Evolutionary conservation across 2,113 vertebrate species (phyloP).

Genomic region (Thunnus thynnus): DNA sequence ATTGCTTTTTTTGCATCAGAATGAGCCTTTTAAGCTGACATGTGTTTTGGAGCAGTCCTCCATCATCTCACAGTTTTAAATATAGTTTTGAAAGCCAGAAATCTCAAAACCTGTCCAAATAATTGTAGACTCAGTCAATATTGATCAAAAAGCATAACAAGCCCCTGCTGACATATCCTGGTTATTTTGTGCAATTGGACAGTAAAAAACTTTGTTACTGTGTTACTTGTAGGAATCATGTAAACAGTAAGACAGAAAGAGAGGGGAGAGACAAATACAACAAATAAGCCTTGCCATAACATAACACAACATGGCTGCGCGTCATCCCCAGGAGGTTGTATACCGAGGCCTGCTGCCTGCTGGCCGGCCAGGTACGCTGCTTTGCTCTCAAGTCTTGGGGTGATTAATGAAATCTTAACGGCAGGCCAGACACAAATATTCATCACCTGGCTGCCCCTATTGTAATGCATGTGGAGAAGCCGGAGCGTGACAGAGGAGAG

Average conservation of each 20-base stretch:
- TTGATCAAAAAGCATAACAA: slow-evolving; percentile 62
- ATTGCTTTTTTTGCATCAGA: neutral
- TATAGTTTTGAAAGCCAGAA: slow-evolving; percentile 35
- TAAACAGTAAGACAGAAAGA: slow-evolving; percentile 56
- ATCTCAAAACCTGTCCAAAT: slow-evolving; percentile 56
- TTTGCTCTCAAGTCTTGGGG: slow-evolving; percentile 76
- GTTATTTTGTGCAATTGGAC: slow-evolving; percentile 58
- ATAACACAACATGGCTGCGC: slow-evolving; percentile 76
- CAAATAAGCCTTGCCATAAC: slow-evolving; percentile 76
- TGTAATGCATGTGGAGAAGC: slow-evolving; percentile 83
- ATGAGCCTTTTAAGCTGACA: neutral
- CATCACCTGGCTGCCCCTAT: slow-evolving; percentile 85
- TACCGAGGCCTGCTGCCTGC: slow-evolving; percentile 79
- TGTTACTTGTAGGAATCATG: slow-evolving; percentile 43
- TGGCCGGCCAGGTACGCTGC: slow-evolving; percentile 79
- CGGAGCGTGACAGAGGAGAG: slow-evolving; percentile 83
- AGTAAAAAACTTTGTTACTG: slow-evolving; percentile 56
- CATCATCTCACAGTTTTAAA: slow-evolving; percentile 24
- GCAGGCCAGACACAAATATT: slow-evolving; percentile 86
- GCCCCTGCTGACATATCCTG: slow-evolving; percentile 45
- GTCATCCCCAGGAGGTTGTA: slow-evolving; percentile 77
- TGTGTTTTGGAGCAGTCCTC: slow-evolving; percentile 9
- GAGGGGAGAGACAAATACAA: slow-evolving; percentile 67
- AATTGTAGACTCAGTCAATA: slow-evolving; percentile 59
- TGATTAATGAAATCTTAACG: slow-evolving; percentile 86